Base-by-base conservation (phyloP, 2,113 vertebrate species). In the Nibea coibor region DNA sequence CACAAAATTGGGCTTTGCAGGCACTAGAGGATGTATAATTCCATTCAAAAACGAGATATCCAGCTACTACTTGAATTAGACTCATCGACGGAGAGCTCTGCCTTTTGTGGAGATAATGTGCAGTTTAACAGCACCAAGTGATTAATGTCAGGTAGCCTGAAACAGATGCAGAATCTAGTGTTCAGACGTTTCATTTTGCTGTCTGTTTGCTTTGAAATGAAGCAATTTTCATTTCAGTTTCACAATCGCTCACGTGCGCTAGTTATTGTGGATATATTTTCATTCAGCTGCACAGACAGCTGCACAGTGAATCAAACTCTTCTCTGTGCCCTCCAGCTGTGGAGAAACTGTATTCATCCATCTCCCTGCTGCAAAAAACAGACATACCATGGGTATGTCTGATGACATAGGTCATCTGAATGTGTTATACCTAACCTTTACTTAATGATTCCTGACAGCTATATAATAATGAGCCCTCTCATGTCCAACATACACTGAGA, bases 401-500 rank as follows among this genome's bases (percentile, higher is more conserved):
- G n/a, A n/a, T n/a, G n/a, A n/a, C n/a, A n/a, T n/a, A n/a, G 39
- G 16, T 56, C 24, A 20, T 16, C 53, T 22, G 24, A 65, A 59
- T 70, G 35, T 50, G n/a, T 50, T 58, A 2, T 28, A 43, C 51
- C 53, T 39, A 56, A 59, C 35, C 24, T 47, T 77, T 48, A 45
- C 26, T 16, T 57, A 72, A 68, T 69, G 56, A n/a, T 51, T 45
- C 51, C 78, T 69, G 74, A 17, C 68, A 73, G 56, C 48, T 59
- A 5, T 47, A 56, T 50, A 22, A 69, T 20, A 65, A 66, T 26
- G 31, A 56, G 19, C 26, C 57, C 31, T 58, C 10, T 78, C 17
- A 58, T 78, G 63, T 74, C 57, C n/a, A 63, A 45, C 64, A 24
- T 51, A 35, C 5, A 42, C 14, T 47, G 39, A 31, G 31, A 61